These are phyloP conservation scores for Polyommatus icarus DNA, from an alignment of 2,888 invertebrate genomes.

Conservation along the genomic window DNA sequence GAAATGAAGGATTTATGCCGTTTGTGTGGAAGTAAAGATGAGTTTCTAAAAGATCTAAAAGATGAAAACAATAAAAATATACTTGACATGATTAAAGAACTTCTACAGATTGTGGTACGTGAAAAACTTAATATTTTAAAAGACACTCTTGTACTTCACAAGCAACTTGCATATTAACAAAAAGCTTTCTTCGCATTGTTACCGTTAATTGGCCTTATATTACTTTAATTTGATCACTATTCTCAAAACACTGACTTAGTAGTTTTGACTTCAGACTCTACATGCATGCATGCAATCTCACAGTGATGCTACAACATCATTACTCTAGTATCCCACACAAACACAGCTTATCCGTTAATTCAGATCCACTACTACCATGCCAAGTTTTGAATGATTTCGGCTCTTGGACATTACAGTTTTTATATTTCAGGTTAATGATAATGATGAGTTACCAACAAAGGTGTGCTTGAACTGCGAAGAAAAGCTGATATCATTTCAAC, in stretches of 20 bases:
- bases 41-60: conserved; percentile 66
- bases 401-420: conserved; percentile 9
- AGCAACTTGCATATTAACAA: background rate
- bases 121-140: conserved; percentile 4
- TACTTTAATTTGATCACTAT: background rate
- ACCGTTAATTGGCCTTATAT: too few species aligned
- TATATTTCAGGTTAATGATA: conserved; percentile 59
- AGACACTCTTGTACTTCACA: background rate
- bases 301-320: background rate
- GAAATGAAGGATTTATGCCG: conserved; percentile 64
- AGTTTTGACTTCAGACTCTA: background rate
- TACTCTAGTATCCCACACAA: too few species aligned
- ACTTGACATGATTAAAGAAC: conserved; percentile 64
- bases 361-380: too few species aligned
- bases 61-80: conserved; percentile 64
- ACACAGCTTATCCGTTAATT: too few species aligned
- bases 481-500: conserved; percentile 69
- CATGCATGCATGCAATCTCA: too few species aligned
- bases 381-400: background rate
- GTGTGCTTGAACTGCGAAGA: conserved; percentile 72
- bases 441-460: conserved; percentile 65
- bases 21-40: conserved; percentile 67
- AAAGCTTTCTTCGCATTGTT: background rate
- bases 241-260: background rate
- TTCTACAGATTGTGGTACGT: conserved; percentile 65